Evolutionary conservation across 2,888 invertebrate genomes (phyloP), one percentile per base, ranked within the genome.

Genomic region (Coelogynopora nodosa): DNA sequence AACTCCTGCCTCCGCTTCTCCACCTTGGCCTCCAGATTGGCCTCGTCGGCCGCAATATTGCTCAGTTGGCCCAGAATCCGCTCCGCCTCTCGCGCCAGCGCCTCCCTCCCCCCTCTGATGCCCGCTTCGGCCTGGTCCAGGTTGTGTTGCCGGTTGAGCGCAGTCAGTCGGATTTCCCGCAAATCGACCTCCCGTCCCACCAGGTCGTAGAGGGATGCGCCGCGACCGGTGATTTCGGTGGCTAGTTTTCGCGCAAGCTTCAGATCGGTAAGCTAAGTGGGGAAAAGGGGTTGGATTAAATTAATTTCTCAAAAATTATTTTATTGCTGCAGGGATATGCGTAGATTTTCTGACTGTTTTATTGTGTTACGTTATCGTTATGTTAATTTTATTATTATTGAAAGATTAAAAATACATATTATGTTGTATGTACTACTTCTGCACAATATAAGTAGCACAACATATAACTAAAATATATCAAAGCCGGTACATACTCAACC

Each of bases 1-100:
- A 98, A 93, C 91, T 99, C 99, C 0, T 95, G 94, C 89, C 94
- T 94, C 89, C 96, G 95, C 87, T 98, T 94, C 91, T 97, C 97
- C 87, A 98, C 95, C 93, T 98, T 97, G 10, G 95, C 94, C 90
- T 96, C 97, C 0, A 98, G 93, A 88, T 95, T 96, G 31, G 95
- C 94, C 91, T 97, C 96, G 90, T 96, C 97, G 5, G 95, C 94
- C 29, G 96, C 95, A 0, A 97, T 95, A 91, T 94, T 95, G 90
- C 95, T 95, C 89, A 97, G 94, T 90, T 95, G 94, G 86, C 90
- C 89, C 67, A 91, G 89, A 0, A 94, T 95, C 85, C 95, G 94
- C n/a, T 94, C 93, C 86, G 95, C 94, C 90, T 95, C 95, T 86
- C 93, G 92, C 90, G 93, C 91, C 5, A 95, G 94, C 10, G 94